Percentiles rank a stretch among this genome's conserved stretches.
These are phyloP conservation scores for Chaetodon trifascialis DNA, from an alignment of 2,113 vertebrate genomes.

Conservation along the genomic window DNA sequence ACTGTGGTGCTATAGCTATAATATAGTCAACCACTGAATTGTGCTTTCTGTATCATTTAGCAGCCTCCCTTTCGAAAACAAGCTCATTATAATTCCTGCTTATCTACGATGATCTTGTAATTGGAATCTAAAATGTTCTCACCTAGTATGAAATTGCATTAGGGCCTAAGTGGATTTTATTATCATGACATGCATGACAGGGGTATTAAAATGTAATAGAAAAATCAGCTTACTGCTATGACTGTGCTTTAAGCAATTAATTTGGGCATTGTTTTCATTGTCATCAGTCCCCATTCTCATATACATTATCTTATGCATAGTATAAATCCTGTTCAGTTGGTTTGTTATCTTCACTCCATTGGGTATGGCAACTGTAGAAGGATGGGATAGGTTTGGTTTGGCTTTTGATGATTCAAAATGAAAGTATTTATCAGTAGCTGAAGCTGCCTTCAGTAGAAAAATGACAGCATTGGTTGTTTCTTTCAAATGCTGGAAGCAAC, in stretches of 20 bases:
- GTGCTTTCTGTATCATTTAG: constrained; percentile 51
- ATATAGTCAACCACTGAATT: background rate
- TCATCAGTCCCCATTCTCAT: background rate
- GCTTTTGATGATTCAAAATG: too few species aligned
- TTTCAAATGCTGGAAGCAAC: too few species aligned
- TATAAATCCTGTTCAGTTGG: background rate
- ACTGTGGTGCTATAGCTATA: background rate
- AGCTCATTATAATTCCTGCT: constrained; percentile 53
- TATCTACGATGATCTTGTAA: constrained; percentile 65
- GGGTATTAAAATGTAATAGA: constrained; percentile 56
- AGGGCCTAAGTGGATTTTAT: constrained; percentile 60
- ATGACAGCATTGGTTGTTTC: too few species aligned
- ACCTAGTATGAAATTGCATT: constrained; percentile 67
- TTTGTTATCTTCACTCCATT: background rate
- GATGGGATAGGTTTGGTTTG: background rate
- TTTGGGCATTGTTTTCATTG: constrained; percentile 19
- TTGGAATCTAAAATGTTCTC: constrained; percentile 71
- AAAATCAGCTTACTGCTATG: constrained; percentile 35
- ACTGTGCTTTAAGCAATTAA: constrained; percentile 47
- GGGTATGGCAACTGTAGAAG: background rate
- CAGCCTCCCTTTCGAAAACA: constrained; percentile 36
- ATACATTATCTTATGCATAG: background rate
- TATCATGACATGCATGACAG: constrained; percentile 40
- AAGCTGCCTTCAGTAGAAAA: too few species aligned
- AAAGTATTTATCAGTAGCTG: too few species aligned